These are phyloP conservation scores for Harpagus bidentatus DNA, from an alignment of 2,113 vertebrate species.

Conservation along the genomic window DNA sequence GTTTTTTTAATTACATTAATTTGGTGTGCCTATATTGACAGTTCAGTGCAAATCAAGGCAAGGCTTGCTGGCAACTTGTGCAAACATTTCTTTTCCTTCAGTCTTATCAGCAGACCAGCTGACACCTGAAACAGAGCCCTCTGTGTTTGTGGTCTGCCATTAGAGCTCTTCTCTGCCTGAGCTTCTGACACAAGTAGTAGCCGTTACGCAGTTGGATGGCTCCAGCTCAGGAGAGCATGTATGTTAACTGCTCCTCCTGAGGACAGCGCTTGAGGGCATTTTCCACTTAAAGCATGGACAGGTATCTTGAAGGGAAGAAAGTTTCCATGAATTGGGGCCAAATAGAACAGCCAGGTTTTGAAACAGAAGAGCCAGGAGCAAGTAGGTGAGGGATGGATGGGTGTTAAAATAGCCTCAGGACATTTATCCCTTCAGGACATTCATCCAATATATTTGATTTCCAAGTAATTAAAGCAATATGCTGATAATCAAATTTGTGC, in stretches of 20 bases:
- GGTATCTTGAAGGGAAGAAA: background rate
- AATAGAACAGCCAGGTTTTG: background rate
- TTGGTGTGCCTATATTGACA: background rate
- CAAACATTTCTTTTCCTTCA: background rate
- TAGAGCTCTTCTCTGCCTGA: background rate
- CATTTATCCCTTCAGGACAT: background rate
- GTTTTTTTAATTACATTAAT: background rate
- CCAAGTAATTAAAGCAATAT: background rate
- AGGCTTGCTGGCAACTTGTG: background rate
- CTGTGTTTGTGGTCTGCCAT: background rate
- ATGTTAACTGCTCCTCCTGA: background rate
- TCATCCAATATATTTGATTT: background rate
- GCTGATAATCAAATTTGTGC: background rate
- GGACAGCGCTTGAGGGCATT: background rate
- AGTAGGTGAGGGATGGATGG: background rate
- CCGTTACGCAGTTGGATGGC: background rate
- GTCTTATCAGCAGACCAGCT: background rate
- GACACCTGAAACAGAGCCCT: background rate
- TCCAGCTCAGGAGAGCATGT: background rate
- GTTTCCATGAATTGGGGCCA: background rate
- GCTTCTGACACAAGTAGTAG: background rate
- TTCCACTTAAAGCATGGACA: background rate
- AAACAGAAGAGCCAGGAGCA: background rate
- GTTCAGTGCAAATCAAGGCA: background rate
- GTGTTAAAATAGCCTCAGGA: background rate